phyloP scores from a whole-genome alignment of 2,888 invertebrate species.

The Congeria kusceri region DNA sequence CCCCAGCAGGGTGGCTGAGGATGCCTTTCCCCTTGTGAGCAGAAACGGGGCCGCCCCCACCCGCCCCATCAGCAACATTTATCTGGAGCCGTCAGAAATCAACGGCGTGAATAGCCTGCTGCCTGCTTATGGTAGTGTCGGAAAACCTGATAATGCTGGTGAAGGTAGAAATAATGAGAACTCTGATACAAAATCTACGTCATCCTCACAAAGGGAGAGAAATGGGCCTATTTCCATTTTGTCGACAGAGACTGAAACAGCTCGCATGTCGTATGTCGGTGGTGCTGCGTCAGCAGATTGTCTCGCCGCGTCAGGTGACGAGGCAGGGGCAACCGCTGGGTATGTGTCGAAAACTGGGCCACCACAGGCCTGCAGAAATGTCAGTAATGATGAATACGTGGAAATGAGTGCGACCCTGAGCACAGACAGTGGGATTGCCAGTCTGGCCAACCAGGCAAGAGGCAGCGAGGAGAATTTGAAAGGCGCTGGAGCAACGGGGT shows the following conservation, averaged over 20 bases:
- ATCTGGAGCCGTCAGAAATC: conserved; percentile 70
- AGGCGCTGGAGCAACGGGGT: conserved; percentile 22
- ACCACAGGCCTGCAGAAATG: background rate
- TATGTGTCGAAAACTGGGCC: conserved; percentile 19
- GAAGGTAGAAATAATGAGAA: background rate
- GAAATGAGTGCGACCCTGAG: conserved; percentile 43
- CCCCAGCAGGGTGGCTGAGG: background rate
- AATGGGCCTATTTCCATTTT: conserved; percentile 10
- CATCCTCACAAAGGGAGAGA: no score
- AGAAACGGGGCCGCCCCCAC: conserved; percentile 12
- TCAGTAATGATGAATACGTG: conserved; percentile 51
- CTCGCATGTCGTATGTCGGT: conserved; percentile 43
- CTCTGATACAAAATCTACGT: background rate
- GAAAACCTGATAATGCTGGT: conserved; percentile 60
- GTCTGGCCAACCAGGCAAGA: conserved; percentile 8
- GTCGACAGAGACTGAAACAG: conserved; percentile 24
- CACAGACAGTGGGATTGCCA: conserved; percentile 28
- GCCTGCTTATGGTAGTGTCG: conserved; percentile 67
- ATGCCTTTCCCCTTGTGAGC: conserved; percentile 11
- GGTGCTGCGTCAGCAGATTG: conserved; percentile 39
- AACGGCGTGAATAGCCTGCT: conserved; percentile 35
- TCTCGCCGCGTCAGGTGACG: conserved; percentile 36
- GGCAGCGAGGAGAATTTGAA: conserved; percentile 26
- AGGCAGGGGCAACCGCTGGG: conserved; percentile 46
- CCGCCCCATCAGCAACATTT: conserved; percentile 70